These are phyloP conservation scores for Urophycis tenuis DNA, from an alignment of 2,797 vertebrate species.

Conservation along the genomic window DNA sequence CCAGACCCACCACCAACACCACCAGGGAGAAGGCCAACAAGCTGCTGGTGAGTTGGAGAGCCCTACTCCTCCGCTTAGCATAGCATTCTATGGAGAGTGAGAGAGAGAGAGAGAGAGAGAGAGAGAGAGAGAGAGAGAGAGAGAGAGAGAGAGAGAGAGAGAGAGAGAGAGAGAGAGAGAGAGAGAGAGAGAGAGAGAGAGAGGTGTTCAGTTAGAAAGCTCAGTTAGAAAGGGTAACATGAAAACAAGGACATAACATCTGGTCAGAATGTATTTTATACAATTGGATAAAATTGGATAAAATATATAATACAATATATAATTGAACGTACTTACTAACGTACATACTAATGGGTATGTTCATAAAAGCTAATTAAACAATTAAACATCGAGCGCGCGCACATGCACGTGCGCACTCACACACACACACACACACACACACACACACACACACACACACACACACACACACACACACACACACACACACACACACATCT, in stretches of 20 bases:
- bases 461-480: too few species aligned
- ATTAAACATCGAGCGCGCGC: not conserved
- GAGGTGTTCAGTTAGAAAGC: too few species aligned
- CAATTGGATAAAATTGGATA: too few species aligned
- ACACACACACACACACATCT: too few species aligned
- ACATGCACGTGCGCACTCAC: too few species aligned
- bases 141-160: not conserved
- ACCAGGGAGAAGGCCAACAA: conserved; percentile 78
- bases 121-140: not conserved
- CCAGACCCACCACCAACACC: conserved; percentile 81
- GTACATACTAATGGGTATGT: not conserved
- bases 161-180: not conserved
- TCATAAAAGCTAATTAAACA: not conserved
- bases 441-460: too few species aligned
- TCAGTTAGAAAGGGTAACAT: too few species aligned
- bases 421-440: too few species aligned
- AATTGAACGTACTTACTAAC: too few species aligned
- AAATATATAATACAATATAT: too few species aligned
- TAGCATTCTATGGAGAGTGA: conserved; percentile 67
- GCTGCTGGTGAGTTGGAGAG: conserved; percentile 76
- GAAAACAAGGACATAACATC: not conserved
- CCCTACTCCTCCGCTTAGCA: conserved; percentile 75
- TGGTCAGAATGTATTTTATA: too few species aligned
- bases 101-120: not conserved
- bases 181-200: not conserved